These are phyloP conservation scores for Sarcoramphus papa DNA, from an alignment of 2,797 vertebrate species.

Conservation along the genomic window DNA sequence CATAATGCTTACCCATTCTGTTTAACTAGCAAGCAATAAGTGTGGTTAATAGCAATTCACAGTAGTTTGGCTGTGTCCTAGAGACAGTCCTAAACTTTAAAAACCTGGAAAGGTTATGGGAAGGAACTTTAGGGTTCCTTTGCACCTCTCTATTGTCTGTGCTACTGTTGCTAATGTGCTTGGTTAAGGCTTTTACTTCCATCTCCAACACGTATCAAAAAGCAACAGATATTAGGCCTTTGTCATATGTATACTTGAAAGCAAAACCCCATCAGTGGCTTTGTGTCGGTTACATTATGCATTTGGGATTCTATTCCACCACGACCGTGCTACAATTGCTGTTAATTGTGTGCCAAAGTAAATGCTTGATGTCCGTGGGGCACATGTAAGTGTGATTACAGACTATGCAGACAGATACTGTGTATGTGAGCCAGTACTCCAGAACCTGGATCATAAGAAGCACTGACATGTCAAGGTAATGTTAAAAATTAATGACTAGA, in stretches of 20 bases:
- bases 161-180: background rate
- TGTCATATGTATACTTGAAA: background rate
- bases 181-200: background rate
- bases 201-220: background rate
- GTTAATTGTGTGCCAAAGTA: background rate
- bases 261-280: background rate
- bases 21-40: background rate
- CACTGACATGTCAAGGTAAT: background rate
- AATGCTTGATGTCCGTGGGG: background rate
- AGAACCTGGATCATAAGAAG: background rate
- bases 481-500: background rate
- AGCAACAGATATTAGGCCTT: background rate
- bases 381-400: background rate
- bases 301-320: background rate
- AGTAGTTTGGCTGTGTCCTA: background rate
- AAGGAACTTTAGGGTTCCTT: background rate
- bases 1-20: background rate
- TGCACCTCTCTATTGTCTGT: background rate
- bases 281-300: background rate
- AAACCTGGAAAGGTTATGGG: background rate
- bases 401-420: background rate
- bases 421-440: background rate
- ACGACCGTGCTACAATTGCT: background rate
- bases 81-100: background rate
- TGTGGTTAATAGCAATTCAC: background rate